Conservation (phyloP, 2,113 vertebrate genomes). For the Vanacampus margaritifer region DNA sequence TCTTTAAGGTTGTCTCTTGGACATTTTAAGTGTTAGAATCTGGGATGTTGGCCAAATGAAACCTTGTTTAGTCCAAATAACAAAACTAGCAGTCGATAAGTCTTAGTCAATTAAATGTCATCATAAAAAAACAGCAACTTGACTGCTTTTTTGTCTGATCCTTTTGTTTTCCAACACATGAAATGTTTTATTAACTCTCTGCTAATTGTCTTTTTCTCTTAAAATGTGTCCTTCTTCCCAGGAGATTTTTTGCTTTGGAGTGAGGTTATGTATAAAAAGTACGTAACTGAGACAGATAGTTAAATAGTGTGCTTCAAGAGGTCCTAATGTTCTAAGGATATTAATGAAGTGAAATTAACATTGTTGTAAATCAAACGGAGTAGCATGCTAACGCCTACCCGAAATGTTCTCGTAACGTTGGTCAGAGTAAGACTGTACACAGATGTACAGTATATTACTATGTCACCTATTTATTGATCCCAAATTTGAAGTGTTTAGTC, state of each 20-base stretch:
- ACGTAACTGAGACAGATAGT: constrained; percentile 26
- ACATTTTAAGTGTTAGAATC: background rate
- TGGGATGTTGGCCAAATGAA: background rate
- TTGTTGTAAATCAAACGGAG: constrained; percentile 49
- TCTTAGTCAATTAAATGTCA: background rate
- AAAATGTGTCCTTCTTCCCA: background rate
- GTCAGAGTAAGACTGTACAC: constrained; percentile 23
- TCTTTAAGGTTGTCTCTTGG: background rate
- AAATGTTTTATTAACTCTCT: constrained; percentile 1
- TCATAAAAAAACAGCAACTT: background rate
- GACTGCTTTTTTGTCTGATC: background rate
- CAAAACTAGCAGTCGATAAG: background rate
- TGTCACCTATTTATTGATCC: background rate
- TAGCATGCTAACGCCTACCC: constrained; percentile 28
- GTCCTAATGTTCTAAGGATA: constrained; percentile 33
- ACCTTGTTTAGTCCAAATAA: background rate
- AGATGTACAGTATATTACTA: constrained; percentile 27
- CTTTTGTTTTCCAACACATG: constrained; percentile 3
- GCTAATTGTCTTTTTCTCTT: background rate
- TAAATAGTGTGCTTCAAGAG: constrained; percentile 18
- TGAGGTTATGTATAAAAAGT: too few species aligned
- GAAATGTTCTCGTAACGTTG: constrained; percentile 39
- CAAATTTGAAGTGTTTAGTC: too few species aligned
- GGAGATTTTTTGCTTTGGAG: too few species aligned
- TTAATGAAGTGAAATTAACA: constrained; percentile 49